phyloP scores from a whole-genome alignment of 1,140 invertebrate species.

The Zaprionus inermis region DNA sequence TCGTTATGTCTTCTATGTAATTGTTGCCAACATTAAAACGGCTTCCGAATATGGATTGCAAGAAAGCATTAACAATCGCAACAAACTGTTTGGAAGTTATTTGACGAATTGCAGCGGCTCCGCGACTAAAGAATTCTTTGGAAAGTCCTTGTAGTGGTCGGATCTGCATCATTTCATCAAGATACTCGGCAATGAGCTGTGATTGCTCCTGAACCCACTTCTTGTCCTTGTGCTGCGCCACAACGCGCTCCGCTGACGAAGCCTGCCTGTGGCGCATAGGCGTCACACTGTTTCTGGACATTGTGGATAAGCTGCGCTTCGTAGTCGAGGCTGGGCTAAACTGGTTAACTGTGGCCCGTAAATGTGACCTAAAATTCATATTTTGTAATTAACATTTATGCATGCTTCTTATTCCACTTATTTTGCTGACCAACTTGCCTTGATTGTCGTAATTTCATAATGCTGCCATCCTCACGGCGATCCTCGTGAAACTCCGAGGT shows the following conservation, averaged over 20 bases:
- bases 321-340: constrained; percentile 23
- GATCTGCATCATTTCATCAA: constrained; percentile 32
- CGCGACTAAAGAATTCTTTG: constrained; percentile 59
- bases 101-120: constrained; percentile 55
- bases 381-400: neutral
- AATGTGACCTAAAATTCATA: constrained; percentile 9
- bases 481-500: constrained; percentile 73
- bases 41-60: constrained; percentile 63
- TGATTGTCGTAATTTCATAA: constrained; percentile 46
- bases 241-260: constrained; percentile 57
- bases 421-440: constrained; percentile 38
- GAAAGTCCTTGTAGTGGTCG: constrained; percentile 30
- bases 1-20: constrained; percentile 73
- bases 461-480: constrained; percentile 35
- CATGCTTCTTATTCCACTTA: neutral
- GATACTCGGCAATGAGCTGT: constrained; percentile 63
- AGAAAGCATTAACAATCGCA: constrained; percentile 65
- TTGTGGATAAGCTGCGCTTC: constrained; percentile 42
- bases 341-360: constrained; percentile 7
- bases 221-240: constrained; percentile 67
- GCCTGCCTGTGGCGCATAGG: constrained; percentile 40
- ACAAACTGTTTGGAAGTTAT: constrained; percentile 82
- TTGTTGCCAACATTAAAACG: constrained; percentile 60
- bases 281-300: constrained; percentile 18
- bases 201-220: constrained; percentile 77